These are phyloP conservation scores for Dermochelys coriacea DNA, from an alignment of 2,797 vertebrate species.

Conservation along the genomic window DNA sequence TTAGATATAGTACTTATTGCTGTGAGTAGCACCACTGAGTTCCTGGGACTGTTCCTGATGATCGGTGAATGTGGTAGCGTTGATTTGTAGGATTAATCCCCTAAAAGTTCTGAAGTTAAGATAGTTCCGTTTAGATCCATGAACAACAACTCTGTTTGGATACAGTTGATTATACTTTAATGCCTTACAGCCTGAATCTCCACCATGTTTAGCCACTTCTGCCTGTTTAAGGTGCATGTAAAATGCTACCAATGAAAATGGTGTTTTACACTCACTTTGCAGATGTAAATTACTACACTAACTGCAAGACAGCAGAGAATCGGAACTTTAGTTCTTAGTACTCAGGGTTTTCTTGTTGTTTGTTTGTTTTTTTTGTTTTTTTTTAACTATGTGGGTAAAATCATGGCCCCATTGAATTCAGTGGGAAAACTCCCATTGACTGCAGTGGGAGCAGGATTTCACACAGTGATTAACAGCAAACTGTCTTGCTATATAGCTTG, in stretches of 20 bases:
- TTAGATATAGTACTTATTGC: fast-evolving
- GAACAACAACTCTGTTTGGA: neutral
- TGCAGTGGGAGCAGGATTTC: neutral
- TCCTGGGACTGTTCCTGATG: neutral
- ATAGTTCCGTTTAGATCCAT: constrained; percentile 6
- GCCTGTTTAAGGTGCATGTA: neutral
- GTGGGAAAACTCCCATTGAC: neutral
- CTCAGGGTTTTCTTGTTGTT: too few species aligned
- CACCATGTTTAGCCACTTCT: constrained; percentile 3
- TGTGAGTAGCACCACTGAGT: neutral
- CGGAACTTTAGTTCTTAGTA: neutral
- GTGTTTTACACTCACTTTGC: neutral
- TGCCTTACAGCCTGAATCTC: neutral
- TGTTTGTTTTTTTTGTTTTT: too few species aligned
- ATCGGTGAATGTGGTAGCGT: neutral
- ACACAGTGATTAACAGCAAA: neutral
- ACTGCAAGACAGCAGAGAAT: constrained; percentile 32
- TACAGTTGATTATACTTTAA: neutral
- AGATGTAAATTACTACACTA: neutral
- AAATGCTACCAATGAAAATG: constrained; percentile 33
- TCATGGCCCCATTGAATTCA: neutral
- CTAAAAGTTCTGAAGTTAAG: constrained; percentile 35
- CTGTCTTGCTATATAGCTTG: neutral
- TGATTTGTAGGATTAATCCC: neutral
- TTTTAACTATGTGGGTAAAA: neutral